Conservation (phyloP, 2,113 vertebrate species). For the Mormyrus iriodes region DNA sequence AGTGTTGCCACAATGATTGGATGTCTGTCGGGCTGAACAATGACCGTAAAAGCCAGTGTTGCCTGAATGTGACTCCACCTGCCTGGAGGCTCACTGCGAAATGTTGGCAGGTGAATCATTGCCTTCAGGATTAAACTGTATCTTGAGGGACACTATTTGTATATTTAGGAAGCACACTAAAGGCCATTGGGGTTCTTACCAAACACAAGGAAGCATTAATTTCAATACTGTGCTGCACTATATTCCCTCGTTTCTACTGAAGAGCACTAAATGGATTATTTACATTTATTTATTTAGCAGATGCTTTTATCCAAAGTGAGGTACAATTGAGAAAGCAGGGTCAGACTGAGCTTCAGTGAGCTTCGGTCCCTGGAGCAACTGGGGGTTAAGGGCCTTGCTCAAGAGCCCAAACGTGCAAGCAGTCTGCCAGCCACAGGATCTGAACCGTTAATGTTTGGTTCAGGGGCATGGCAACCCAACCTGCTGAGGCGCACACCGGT, state of each 20-base stretch:
- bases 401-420: background rate
- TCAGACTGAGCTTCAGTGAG: too few relatives aligned
- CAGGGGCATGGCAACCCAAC: background rate
- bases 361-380: background rate
- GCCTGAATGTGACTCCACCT: slow-evolving; percentile 5
- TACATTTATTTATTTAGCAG: background rate
- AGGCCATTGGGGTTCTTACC: background rate
- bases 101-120: background rate
- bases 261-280: background rate
- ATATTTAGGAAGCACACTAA: background rate
- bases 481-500: background rate
- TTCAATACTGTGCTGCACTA: background rate
- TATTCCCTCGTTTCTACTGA: background rate
- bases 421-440: background rate
- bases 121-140: background rate
- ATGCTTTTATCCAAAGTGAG: background rate
- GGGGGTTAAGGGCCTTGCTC: background rate
- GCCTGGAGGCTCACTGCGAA: background rate
- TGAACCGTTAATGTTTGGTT: background rate
- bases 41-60: background rate
- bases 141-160: background rate
- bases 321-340: background rate
- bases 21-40: background rate
- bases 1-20: background rate
- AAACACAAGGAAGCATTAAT: background rate